These are phyloP conservation scores for Odontamblyopus lacepedii DNA, from an alignment of 2,797 vertebrate species.

Conservation along the genomic window DNA sequence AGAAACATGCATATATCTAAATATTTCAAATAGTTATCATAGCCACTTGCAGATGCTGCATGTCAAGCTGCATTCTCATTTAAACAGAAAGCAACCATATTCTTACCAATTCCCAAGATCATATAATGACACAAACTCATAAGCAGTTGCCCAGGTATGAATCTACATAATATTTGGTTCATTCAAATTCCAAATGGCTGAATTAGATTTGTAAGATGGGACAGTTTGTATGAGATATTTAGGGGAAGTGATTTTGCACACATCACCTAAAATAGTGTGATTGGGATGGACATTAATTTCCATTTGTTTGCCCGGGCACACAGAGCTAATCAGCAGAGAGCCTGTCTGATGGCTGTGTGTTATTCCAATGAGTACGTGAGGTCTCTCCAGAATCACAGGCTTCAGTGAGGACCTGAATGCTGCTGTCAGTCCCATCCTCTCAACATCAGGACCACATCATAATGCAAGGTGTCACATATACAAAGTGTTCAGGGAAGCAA, in stretches of 20 bases:
- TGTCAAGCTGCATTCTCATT: background rate
- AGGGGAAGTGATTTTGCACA: conserved; percentile 7
- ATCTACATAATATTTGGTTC: background rate
- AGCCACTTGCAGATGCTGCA: background rate
- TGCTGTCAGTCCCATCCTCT: conserved; percentile 18
- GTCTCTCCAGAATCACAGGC: conserved; percentile 8
- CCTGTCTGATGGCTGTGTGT: conserved; percentile 25
- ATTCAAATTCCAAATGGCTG: background rate
- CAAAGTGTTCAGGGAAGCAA: conserved; percentile 39
- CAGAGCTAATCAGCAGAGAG: conserved; percentile 18
- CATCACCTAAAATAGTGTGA: conserved; percentile 11
- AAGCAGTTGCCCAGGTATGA: background rate
- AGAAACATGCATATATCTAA: background rate
- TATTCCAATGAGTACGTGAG: conserved; percentile 22
- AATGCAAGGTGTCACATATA: conserved; percentile 43
- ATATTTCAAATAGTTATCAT: background rate
- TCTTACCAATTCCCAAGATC: background rate
- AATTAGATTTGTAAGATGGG: conserved; percentile 2
- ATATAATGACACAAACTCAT: background rate
- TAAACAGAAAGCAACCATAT: background rate
- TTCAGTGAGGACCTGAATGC: conserved; percentile 28
- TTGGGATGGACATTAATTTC: conserved; percentile 18
- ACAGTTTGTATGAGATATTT: conserved; percentile 5
- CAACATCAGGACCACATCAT: conserved; percentile 23
- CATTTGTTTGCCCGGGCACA: conserved; percentile 12